These are phyloP conservation scores for Drosophila pachea DNA, from an alignment of 1,140 invertebrate genomes.

Conservation along the genomic window DNA sequence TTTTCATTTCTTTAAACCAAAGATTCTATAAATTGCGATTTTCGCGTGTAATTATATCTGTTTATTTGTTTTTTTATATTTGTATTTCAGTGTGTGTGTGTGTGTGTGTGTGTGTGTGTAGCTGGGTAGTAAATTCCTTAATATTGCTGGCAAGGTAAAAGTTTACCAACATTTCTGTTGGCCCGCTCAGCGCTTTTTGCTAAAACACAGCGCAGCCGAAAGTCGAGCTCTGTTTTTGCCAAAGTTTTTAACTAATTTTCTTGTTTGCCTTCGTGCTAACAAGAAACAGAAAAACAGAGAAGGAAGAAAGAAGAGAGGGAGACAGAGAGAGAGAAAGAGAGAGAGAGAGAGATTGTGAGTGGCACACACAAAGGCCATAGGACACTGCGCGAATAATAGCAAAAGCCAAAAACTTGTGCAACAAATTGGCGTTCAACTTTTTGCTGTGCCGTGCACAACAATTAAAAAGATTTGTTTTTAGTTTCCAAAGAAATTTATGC, in stretches of 20 bases:
- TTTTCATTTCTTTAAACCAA: too few species aligned
- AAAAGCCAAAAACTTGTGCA: conserved; percentile 55
- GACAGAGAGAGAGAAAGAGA: not conserved
- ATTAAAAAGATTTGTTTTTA: conserved; percentile 68
- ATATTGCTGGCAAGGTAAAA: not conserved
- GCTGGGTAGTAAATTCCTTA: not conserved
- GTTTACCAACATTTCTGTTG: conserved; percentile 7
- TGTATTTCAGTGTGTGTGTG: too few species aligned
- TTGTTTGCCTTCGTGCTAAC: conserved; percentile 52
- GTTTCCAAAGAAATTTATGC: conserved; percentile 27
- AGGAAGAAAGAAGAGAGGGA: not conserved
- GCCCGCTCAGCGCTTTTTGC: conserved; percentile 6
- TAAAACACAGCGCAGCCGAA: conserved; percentile 26
- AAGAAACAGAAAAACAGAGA: not conserved
- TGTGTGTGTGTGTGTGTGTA: too few species aligned
- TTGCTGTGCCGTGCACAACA: conserved; percentile 45
- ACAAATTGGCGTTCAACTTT: conserved; percentile 59
- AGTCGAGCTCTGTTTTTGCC: conserved; percentile 53
- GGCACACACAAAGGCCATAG: conserved; percentile 14
- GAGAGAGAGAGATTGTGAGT: not conserved
- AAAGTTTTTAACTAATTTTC: conserved; percentile 72
- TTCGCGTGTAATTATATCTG: too few species aligned
- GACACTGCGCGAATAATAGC: conserved; percentile 17
- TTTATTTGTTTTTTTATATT: not conserved
- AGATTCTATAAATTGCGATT: too few species aligned